Evolutionary conservation across 2,888 invertebrate genomes (phyloP).

Genomic region (Sylvicola cinctus): DNA sequence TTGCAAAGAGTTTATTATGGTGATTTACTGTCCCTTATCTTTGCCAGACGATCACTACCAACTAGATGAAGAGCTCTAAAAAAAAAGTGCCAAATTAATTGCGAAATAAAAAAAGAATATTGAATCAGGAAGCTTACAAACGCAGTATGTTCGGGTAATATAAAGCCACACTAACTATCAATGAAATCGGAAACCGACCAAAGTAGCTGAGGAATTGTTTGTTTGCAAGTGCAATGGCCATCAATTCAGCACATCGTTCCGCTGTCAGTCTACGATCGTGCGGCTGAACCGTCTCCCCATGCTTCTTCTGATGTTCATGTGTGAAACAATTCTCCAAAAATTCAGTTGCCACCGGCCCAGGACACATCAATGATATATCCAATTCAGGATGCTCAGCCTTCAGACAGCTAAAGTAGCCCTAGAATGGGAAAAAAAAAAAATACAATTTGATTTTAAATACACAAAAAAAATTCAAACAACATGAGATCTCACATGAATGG

Average conservation of each 20-base stretch:
- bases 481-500: slow-evolving; percentile 38
- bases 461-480: not conserved
- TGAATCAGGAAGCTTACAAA: too few relatives aligned
- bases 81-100: too few relatives aligned
- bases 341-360: slow-evolving; percentile 55
- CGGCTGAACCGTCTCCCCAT: slow-evolving; percentile 20
- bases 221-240: slow-evolving; percentile 36
- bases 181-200: slow-evolving; percentile 37
- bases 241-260: slow-evolving; percentile 34
- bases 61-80: too few relatives aligned
- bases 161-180: slow-evolving; percentile 33
- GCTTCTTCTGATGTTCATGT: slow-evolving; percentile 31
- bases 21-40: too few relatives aligned
- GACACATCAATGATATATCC: slow-evolving; percentile 45
- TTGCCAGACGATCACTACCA: too few relatives aligned
- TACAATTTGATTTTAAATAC: too few relatives aligned
- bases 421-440: slow-evolving; percentile 5
- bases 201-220: slow-evolving; percentile 47
- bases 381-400: slow-evolving; percentile 33
- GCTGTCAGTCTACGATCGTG: slow-evolving; percentile 31
- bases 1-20: too few relatives aligned
- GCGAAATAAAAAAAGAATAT: too few relatives aligned
- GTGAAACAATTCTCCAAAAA: slow-evolving; percentile 49
- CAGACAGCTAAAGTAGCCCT: slow-evolving; percentile 56
- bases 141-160: slow-evolving; percentile 32